A percentile compares a stretch with the other conserved stretches of the same genome.
These are phyloP conservation scores for Heliocidaris erythrogramma DNA, from an alignment of 35 echinoderm and acorn worm species.

Conservation along the genomic window DNA sequence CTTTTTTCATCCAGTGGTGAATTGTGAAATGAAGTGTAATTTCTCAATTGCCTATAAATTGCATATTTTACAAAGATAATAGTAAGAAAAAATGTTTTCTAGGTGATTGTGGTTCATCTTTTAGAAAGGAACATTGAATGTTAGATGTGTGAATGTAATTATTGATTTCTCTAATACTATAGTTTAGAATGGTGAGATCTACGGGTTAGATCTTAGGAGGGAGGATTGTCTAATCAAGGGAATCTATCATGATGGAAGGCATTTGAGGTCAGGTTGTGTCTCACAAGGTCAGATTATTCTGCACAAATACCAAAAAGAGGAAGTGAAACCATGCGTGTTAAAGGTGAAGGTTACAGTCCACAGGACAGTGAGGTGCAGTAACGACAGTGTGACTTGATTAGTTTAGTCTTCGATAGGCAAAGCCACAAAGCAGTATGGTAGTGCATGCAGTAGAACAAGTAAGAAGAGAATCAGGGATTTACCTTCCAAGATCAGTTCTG, in stretches of 20 bases:
- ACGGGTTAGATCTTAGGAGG: background rate
- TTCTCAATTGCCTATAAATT: background rate
- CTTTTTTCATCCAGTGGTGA: background rate
- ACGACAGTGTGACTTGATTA: background rate
- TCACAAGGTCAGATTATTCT: slow-evolving; percentile 18
- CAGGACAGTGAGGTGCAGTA: background rate
- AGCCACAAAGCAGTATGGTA: slow-evolving; percentile 60
- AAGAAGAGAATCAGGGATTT: slow-evolving; percentile 65
- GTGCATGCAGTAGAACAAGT: slow-evolving; percentile 59
- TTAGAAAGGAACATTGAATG: background rate
- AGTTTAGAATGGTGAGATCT: background rate
- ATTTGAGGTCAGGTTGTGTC: slow-evolving; percentile 29
- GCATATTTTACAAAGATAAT: no score
- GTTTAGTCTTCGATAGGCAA: slow-evolving; percentile 47
- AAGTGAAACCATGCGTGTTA: slow-evolving; percentile 40
- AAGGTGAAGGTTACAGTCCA: slow-evolving; percentile 20
- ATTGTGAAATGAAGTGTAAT: background rate
- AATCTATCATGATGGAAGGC: slow-evolving; percentile 15
- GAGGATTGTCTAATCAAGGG: background rate
- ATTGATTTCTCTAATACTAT: background rate
- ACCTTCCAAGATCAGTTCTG: slow-evolving; percentile 92
- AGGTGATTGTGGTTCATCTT: background rate
- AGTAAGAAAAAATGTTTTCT: no score
- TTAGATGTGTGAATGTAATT: background rate
- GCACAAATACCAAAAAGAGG: slow-evolving; percentile 25